Base-by-base conservation (phyloP, 2,113 vertebrate genomes). In the Petrocephalus microphthalmus region DNA sequence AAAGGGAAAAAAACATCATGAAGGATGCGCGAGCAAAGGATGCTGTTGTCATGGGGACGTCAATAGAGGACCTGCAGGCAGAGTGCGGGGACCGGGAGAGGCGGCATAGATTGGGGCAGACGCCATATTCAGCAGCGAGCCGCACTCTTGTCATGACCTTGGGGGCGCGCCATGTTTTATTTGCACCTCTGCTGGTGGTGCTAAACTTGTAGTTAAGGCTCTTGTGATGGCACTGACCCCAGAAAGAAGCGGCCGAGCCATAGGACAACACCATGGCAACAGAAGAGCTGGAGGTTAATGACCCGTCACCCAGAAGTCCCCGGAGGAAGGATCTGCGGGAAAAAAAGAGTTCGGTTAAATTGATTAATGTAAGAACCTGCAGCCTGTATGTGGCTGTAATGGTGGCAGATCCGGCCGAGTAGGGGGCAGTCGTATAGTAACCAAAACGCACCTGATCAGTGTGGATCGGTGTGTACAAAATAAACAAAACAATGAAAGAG, bases 131-230 rank as follows among this genome's bases (percentile, higher is more conserved):
- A 86, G 85, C 53, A 10, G 37, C 17, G 15, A 29, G 20, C 37
- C 20, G 1, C 19, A 11, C 29, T 64, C 56, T 45, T 7, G 20
- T 13, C 85, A 52, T 13, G 57, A 60, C 17, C 85, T 42, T 54
- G 56, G 56, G 42, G 85, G 56, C 53, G 25, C 54, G 56, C 29
- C 4, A 64, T 22, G 56, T n/a, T 57, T 57, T 60, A 86, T 86
- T 86, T 86, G 85, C 85, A 64, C 85, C 85, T 86, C 85, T 60
- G 85, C 56, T 86, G 85, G 85, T 86, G 85, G 85, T 86, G 85
- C 42, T 86, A 60, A 64, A 86, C 85, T 85, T 86, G 20, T n/a
- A 20, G 54, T 25, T 86, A 52, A 86, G 54, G 56, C 37, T 60
- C 53, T 57, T 86, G 37, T 45, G 85, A 86, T 64, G 54, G 33